Base-by-base conservation (phyloP, 2,113 vertebrate genomes). In the Albula glossodonta region DNA sequence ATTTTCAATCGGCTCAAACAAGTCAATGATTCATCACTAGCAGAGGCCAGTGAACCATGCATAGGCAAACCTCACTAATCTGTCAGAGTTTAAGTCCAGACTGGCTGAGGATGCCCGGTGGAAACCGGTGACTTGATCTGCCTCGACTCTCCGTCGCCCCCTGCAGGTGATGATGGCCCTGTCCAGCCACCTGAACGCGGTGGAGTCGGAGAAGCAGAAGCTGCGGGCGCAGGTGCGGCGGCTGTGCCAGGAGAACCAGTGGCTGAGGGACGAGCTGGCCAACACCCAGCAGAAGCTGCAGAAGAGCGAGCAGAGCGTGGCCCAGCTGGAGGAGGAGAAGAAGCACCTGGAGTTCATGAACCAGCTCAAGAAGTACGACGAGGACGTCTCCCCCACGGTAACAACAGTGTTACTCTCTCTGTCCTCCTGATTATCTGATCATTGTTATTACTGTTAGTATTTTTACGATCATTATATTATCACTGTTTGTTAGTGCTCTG, bases 141-240 rank as follows among this genome's bases (percentile, higher is more conserved):
- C 60, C 15, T 19, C 19, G 60, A 19, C 60, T 63, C 12, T 2
- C 56, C 19, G 22, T 12, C 88, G 86, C 85, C 84, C 48, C 0
- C 81, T 56, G 63, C 92, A 99, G 98, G 98, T 99, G 91, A 99
- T 99, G 98, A 97, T 99, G 97, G 98, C 98, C 0, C 91, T 99
- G 87, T 98, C 98, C 87, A 97, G 96, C 93, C 98, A 99, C 87
- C 94, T 99, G 93, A 99, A 97, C 13, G 97, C 97, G 0, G 98
- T 99, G 92, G 98, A 99, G 93, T 99, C 98, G 0, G 98, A 99
- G 95, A 99, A 99, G 93, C 98, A 99, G 95, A 99, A 99, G 92
- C 93, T 99, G 89, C 96, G 98, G 0, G 98, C 98, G 0, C 98
- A 99, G 94, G 98, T 99, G 57, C 93, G 98, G 60, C 95, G 98